phyloP scores from a whole-genome alignment of 1,140 invertebrate species.

The Nylanderia fulva region DNA sequence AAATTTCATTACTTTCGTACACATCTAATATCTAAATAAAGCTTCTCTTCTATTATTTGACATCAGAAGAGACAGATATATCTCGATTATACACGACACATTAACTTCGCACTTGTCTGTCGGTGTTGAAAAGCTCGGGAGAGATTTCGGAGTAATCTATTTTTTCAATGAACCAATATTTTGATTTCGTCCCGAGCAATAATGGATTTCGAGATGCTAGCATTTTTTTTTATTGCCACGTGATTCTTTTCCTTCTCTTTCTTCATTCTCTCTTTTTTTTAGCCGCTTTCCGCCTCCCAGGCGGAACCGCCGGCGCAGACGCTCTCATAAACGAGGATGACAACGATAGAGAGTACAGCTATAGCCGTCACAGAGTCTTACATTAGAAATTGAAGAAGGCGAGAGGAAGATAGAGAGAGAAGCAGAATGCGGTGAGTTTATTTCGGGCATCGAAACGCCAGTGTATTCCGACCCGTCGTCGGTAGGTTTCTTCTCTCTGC shows the following conservation, averaged over 20 bases:
- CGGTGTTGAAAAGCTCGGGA: not conserved
- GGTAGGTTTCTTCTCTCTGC: constrained; percentile 53
- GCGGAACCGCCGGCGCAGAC: not conserved
- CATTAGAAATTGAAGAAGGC: constrained; percentile 62
- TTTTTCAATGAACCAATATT: too few species aligned
- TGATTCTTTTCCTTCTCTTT: not conserved
- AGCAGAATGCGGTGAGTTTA: constrained; percentile 79
- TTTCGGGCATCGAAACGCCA: constrained; percentile 78
- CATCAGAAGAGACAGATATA: not conserved
- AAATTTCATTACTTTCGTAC: too few species aligned
- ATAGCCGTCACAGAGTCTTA: constrained; percentile 52
- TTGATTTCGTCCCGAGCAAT: not conserved
- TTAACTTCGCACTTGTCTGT: not conserved
- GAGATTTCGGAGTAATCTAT: not conserved
- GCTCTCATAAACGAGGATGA: constrained; percentile 63
- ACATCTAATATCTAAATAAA: too few species aligned
- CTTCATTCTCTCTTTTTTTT: not conserved
- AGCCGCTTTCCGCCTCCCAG: constrained; percentile 10
- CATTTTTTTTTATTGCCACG: not conserved
- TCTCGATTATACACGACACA: not conserved
- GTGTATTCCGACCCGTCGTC: constrained; percentile 66
- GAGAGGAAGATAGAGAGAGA: constrained; percentile 54
- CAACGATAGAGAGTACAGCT: constrained; percentile 53
- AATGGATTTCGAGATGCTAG: not conserved
- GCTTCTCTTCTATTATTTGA: too few species aligned